These are phyloP conservation scores for Anhinga rufa DNA, from an alignment of 2,113 vertebrate genomes.

Conservation along the genomic window DNA sequence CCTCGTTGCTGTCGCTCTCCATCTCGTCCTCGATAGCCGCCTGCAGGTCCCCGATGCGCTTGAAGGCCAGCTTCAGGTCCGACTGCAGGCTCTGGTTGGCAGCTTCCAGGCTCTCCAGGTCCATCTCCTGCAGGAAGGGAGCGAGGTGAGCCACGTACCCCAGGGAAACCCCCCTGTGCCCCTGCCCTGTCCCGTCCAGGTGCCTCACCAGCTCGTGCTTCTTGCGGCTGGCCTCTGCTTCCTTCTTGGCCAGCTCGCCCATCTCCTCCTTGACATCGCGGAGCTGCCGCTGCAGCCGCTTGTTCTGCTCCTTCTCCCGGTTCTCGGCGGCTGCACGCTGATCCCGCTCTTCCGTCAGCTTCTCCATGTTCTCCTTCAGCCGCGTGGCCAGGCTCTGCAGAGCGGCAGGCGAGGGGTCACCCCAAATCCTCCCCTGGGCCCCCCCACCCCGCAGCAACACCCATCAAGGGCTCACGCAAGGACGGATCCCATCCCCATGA, in stretches of 20 bases:
- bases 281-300: conserved; percentile 90
- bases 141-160: background rate
- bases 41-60: conserved; percentile 96
- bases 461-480: background rate
- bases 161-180: fast-evolving
- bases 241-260: conserved; percentile 90
- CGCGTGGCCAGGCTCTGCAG: conserved; percentile 83
- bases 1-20: conserved; percentile 97
- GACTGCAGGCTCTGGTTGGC: conserved; percentile 97
- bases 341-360: conserved; percentile 92
- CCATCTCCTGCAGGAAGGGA: conserved; percentile 84
- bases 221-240: conserved; percentile 92
- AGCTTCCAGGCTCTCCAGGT: conserved; percentile 93
- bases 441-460: background rate
- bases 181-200: fast-evolving
- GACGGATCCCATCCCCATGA: background rate
- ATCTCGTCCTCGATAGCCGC: conserved; percentile 98
- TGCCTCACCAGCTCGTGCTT: conserved; percentile 91
- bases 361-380: conserved; percentile 95
- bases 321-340: conserved; percentile 85
- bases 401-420: background rate
- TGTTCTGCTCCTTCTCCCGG: conserved; percentile 96
- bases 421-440: fast-evolving
- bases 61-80: conserved; percentile 96
- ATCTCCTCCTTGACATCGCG: conserved; percentile 93